phyloP scores from a whole-genome alignment of 2,113 vertebrate genomes.

The Microcebus murinus region DNA sequence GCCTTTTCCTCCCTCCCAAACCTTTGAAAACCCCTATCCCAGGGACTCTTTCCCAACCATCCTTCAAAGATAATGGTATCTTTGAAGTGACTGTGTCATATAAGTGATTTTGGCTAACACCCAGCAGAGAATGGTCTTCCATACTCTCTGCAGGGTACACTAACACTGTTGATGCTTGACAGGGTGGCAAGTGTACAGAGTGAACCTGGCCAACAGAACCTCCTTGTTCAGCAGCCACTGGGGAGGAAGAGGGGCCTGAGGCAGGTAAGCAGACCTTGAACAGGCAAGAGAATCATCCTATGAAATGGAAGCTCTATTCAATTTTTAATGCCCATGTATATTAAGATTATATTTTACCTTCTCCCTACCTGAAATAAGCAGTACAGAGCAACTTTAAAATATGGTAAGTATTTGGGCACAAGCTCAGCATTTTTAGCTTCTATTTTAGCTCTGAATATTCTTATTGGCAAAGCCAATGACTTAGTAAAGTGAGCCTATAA shows the following conservation, averaged over 20 bases:
- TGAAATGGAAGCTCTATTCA: neutral
- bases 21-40: conserved; percentile 76
- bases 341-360: conserved; percentile 19
- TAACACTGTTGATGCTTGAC: conserved; percentile 83
- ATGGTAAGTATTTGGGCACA: neutral
- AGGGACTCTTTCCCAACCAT: conserved; percentile 73
- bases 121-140: conserved; percentile 56
- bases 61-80: conserved; percentile 87
- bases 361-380: neutral
- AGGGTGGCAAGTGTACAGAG: conserved; percentile 99
- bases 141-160: neutral
- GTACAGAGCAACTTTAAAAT: neutral
- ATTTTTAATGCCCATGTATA: neutral
- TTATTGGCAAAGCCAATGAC: neutral
- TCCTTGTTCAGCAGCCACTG: conserved; percentile 95
- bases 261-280: conserved; percentile 88
- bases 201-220: conserved; percentile 97
- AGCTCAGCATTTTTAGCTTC: neutral
- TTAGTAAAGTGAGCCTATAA: neutral
- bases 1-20: conserved; percentile 79
- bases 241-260: conserved; percentile 96
- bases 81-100: conserved; percentile 86
- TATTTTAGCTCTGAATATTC: neutral
- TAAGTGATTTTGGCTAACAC: conserved; percentile 77
- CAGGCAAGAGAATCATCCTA: neutral